Percentiles rank a stretch among this genome's conserved stretches.
These are phyloP conservation scores for Drosophila stalkeri DNA, from an alignment of 2,888 invertebrate species.

Conservation along the genomic window DNA sequence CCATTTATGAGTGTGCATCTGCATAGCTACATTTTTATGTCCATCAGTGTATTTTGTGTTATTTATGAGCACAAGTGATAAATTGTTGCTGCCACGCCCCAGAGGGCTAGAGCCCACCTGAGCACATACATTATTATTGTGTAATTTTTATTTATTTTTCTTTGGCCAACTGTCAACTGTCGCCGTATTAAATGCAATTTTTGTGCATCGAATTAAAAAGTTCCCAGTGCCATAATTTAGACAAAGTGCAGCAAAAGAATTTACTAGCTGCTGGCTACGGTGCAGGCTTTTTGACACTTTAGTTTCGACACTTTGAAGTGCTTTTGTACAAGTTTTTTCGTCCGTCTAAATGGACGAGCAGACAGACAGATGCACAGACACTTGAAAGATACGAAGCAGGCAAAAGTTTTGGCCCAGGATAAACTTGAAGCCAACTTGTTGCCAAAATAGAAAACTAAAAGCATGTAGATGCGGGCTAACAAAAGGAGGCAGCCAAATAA, in stretches of 20 bases:
- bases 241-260: conserved; percentile 54
- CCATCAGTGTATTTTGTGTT: conserved; percentile 59
- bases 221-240: conserved; percentile 55
- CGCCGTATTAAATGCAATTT: conserved; percentile 59
- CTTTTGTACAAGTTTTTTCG: conserved; percentile 55
- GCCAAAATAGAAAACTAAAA: conserved; percentile 63
- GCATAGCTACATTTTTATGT: conserved; percentile 58
- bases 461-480: conserved; percentile 30
- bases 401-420: conserved; percentile 46
- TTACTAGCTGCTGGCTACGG: conserved; percentile 32
- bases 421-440: conserved; percentile 76
- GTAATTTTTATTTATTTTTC: not conserved
- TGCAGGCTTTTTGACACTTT: conserved; percentile 77
- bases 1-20: conserved; percentile 43
- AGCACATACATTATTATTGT: conserved; percentile 5
- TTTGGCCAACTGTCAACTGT: conserved; percentile 33
- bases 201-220: conserved; percentile 70
- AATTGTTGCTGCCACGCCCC: conserved; percentile 47
- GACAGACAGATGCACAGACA: conserved; percentile 51
- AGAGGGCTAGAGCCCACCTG: no score
- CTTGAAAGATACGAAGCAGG: conserved; percentile 44
- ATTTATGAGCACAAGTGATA: conserved; percentile 72
- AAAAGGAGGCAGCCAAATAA: conserved; percentile 66
- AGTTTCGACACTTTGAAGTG: conserved; percentile 80
- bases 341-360: conserved; percentile 18